Conservation (phyloP, 2,113 vertebrate species). For the Tetraodon nigroviridis region DNA sequence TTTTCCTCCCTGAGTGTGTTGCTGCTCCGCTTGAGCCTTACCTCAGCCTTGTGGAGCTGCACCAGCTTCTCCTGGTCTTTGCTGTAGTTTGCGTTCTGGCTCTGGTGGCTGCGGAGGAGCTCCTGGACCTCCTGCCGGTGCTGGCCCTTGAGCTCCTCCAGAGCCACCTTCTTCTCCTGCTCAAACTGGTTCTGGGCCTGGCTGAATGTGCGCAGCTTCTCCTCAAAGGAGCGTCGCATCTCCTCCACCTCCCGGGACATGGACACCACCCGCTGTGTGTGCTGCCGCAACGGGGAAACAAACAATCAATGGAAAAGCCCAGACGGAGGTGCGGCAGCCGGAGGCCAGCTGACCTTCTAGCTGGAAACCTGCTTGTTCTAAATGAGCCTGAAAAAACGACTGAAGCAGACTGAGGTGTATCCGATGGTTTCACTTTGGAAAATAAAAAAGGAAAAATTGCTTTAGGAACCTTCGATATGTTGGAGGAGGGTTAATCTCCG, state of each 20-base stretch:
- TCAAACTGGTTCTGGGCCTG: slow-evolving; percentile 89
- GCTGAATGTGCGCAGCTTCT: slow-evolving; percentile 85
- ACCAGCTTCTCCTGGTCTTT: slow-evolving; percentile 90
- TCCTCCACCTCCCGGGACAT: slow-evolving; percentile 98
- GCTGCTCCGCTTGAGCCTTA: slow-evolving; percentile 11
- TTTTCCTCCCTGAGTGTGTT: not conserved
- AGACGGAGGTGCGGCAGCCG: not conserved
- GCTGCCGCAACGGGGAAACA: slow-evolving; percentile 65
- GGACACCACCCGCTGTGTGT: slow-evolving; percentile 91
- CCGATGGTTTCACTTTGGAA: too few relatives aligned
- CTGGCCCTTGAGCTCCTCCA: slow-evolving; percentile 84
- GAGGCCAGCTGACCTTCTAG: slow-evolving; percentile 28
- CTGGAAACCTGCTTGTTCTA: slow-evolving; percentile 24
- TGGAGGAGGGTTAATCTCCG: too few relatives aligned
- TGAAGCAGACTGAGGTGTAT: too few relatives aligned
- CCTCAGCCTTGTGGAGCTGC: slow-evolving; percentile 84
- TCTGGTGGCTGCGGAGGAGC: slow-evolving; percentile 87
- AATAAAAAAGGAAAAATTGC: too few relatives aligned
- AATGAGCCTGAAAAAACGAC: slow-evolving; percentile 12
- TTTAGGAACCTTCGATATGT: too few relatives aligned
- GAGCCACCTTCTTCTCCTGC: slow-evolving; percentile 84
- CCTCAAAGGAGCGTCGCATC: slow-evolving; percentile 93
- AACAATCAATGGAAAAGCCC: slow-evolving; percentile 3
- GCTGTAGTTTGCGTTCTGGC: slow-evolving; percentile 82
- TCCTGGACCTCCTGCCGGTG: slow-evolving; percentile 92